Percentiles rank a stretch among this genome's conserved stretches.
Conservation (phyloP, 1,140 invertebrate species). For the Megalopta genalis region DNA sequence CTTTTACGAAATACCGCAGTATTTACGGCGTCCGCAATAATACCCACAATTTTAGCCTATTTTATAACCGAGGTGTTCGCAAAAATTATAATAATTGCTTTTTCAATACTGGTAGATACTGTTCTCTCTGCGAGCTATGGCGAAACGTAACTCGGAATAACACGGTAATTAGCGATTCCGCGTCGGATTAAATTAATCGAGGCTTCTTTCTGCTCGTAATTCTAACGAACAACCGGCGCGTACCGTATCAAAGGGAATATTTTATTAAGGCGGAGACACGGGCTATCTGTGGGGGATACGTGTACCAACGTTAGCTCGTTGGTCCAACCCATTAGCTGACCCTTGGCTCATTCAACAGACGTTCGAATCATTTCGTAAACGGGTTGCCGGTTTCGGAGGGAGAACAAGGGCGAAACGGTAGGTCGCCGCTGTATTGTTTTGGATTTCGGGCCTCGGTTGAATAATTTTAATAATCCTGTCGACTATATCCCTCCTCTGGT, state of each 20-base stretch:
- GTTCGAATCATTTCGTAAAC: slow-evolving; percentile 9
- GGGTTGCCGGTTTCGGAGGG: not conserved
- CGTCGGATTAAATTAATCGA: not conserved
- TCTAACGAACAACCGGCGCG: slow-evolving; percentile 4
- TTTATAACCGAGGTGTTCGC: too few species aligned
- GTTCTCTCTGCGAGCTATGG: not conserved
- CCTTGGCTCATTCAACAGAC: slow-evolving; percentile 5
- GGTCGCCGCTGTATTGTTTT: not conserved
- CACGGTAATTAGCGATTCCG: not conserved
- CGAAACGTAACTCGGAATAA: not conserved
- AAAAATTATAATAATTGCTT: too few species aligned
- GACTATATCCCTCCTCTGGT: too few species aligned
- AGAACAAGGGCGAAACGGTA: not conserved
- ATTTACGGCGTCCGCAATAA: too few species aligned
- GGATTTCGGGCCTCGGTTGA: not conserved
- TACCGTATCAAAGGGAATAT: slow-evolving; percentile 71
- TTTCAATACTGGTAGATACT: too few species aligned
- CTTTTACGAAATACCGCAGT: too few species aligned
- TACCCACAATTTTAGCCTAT: too few species aligned
- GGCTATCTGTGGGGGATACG: not conserved
- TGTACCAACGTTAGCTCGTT: slow-evolving; percentile 35
- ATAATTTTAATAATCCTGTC: not conserved
- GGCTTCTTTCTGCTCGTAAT: not conserved
- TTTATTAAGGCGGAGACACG: slow-evolving; percentile 43
- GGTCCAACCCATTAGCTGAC: slow-evolving; percentile 21